Evolutionary conservation across 1,140 invertebrate genomes (phyloP), one percentile per base, ranked within the genome.

Genomic region (Drosophila lini): DNA sequence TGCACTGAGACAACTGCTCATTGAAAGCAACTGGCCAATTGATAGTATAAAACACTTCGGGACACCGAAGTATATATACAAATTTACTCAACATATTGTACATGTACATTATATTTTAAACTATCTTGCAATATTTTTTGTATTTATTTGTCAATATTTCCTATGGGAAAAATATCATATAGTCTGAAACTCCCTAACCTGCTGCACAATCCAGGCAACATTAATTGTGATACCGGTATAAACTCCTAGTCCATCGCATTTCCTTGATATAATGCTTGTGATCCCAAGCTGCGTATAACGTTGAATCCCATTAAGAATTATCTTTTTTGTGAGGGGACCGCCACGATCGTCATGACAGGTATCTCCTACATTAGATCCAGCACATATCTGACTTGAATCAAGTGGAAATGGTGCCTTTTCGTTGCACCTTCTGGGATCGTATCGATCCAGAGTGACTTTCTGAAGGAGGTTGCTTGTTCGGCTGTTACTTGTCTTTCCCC

Each of bases 331-430:
- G 19, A 19, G 19, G 19, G 19, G 19, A 19, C 19, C 19, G 19
- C 19, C 19, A 19, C 19, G 19, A 19, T 19, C 19, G 19, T 19
- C 19, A 19, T 19, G 19, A 19, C 19, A 19, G 19, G 19, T 19
- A 5, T 25, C 25, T 5, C 25, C 25, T 0, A 25, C 25, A 25
- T 5, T 25, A 25, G 25, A 25, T 25, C 25, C 25, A 25, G 0
- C 25, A 25, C 25, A 25, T 4, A 25, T 25, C 25, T 19, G 19
- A 2, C 13, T 22, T 5, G 2, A 1, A 22, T 2, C 13, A 5
- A 15, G n/a, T 3, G 3, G 1, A 2, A 19, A 0, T 3, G 0
- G 0, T 7, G 50, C 15, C 0, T 0, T 5, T 2, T 5, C 3
- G 0, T 6, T 2, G 16, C 60, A 62, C 1, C 8, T 0, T 0